These are phyloP conservation scores for Dasypolia templi DNA, from an alignment of 2,888 invertebrate species.

Conservation along the genomic window DNA sequence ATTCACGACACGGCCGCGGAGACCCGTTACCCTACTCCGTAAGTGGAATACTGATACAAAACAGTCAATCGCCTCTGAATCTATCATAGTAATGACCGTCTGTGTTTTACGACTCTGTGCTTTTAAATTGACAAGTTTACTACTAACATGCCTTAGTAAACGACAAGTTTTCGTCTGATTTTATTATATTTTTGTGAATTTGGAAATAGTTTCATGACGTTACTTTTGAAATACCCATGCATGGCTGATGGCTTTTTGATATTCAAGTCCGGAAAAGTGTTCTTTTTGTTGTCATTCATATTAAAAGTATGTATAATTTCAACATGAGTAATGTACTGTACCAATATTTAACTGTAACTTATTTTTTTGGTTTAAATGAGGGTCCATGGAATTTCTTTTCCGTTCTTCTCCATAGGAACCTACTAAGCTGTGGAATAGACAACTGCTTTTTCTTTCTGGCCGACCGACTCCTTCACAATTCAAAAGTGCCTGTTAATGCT, in stretches of 20 bases:
- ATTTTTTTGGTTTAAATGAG: not conserved
- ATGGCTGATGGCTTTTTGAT: not conserved
- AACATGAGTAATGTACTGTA: no score
- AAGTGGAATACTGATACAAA: constrained; percentile 82
- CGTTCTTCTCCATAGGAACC: not conserved
- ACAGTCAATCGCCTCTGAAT: constrained; percentile 68
- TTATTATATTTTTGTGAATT: not conserved
- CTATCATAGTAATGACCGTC: constrained; percentile 72
- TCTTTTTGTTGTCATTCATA: no score
- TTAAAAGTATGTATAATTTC: no score
- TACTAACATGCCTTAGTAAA: constrained; percentile 19
- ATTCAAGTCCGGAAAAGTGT: not conserved
- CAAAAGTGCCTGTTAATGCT: not conserved
- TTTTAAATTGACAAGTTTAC: constrained; percentile 41
- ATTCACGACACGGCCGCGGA: constrained; percentile 77
- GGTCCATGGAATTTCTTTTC: not conserved
- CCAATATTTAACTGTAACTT: no score
- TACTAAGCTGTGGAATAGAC: not conserved
- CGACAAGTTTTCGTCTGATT: constrained; percentile 11
- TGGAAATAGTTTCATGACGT: not conserved
- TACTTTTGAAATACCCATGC: not conserved
- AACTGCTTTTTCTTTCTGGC: not conserved
- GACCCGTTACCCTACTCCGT: constrained; percentile 82
- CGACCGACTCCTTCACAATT: not conserved
- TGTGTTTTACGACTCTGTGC: constrained; percentile 59